Evolutionary conservation across 92 coral and sea anemone genomes (phyloP).

Genomic region (Paramuricea clavata): DNA sequence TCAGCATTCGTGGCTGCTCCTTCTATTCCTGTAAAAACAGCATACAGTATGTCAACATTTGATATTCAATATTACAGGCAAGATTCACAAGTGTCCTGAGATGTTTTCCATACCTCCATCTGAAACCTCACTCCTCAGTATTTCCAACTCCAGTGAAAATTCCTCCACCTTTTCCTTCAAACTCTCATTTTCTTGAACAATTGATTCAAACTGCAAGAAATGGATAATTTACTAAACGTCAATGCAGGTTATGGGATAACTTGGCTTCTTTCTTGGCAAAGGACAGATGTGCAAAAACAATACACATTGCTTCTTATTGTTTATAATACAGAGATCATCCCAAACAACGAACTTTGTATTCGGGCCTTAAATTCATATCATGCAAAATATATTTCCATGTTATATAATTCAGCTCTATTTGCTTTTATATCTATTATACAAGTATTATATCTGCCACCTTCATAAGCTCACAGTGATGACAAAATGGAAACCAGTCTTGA

Average conservation of each 20-base stretch:
- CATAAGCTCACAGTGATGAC: too few species aligned
- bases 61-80: not conserved
- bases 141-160: constrained; percentile 90
- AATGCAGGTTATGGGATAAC: too few species aligned
- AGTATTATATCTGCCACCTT: too few species aligned
- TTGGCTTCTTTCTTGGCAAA: too few species aligned
- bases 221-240: too few species aligned
- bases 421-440: too few species aligned
- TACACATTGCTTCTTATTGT: too few species aligned
- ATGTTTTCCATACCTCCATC: constrained; percentile 84
- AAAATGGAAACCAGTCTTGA: too few species aligned
- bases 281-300: too few species aligned
- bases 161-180: constrained; percentile 94
- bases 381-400: not conserved
- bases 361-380: not conserved
- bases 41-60: not conserved
- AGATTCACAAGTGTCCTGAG: too few species aligned
- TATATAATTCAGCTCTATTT: too few species aligned
- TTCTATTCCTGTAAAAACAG: constrained; percentile 77
- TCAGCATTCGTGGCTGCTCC: constrained; percentile 98
- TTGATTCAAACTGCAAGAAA: constrained; percentile 79
- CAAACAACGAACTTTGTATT: not conserved
- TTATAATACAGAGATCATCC: too few species aligned
- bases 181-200: constrained; percentile 91
- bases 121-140: constrained; percentile 87